A percentile compares a stretch with the other conserved stretches of the same genome.
phyloP scores from a whole-genome alignment of 1,140 invertebrate genomes.

The Meloidogyne hapla region DNA sequence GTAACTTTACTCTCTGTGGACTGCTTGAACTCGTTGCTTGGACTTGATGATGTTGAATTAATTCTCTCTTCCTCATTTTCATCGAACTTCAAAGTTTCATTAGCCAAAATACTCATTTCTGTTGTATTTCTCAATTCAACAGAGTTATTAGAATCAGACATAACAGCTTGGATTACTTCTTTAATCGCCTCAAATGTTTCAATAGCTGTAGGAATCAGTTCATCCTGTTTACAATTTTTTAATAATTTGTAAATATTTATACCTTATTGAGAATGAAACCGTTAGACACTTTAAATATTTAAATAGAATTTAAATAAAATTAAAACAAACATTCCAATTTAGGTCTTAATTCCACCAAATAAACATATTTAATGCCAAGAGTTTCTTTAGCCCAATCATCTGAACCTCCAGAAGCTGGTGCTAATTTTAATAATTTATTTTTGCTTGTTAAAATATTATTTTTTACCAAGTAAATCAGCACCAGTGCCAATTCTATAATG shows the following conservation, averaged over 20 bases:
- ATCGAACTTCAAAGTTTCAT: background rate
- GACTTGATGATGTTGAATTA: background rate
- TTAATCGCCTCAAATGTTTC: slow-evolving; percentile 52
- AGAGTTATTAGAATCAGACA: slow-evolving; percentile 19
- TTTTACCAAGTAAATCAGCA: slow-evolving; percentile 36
- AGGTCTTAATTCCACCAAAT: slow-evolving; percentile 57
- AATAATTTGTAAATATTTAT: background rate
- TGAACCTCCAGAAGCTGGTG: slow-evolving; percentile 61
- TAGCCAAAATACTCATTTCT: background rate
- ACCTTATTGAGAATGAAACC: slow-evolving; percentile 42
- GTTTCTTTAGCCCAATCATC: slow-evolving; percentile 63
- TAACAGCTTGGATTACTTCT: slow-evolving; percentile 43
- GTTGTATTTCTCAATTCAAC: slow-evolving; percentile 10
- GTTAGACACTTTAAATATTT: slow-evolving; percentile 40
- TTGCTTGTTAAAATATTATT: background rate
- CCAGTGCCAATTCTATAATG: slow-evolving; percentile 61
- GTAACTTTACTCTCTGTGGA: background rate
- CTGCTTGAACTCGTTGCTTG: slow-evolving; percentile 10
- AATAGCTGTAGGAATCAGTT: slow-evolving; percentile 44
- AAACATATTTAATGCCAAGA: slow-evolving; percentile 61
- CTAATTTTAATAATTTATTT: slow-evolving; percentile 35
- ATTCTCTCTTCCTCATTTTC: background rate
- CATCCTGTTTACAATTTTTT: slow-evolving; percentile 34
- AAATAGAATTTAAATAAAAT: slow-evolving; percentile 15
- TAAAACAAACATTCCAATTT: slow-evolving; percentile 42